These are phyloP conservation scores for Nudaria mundana DNA, from an alignment of 2,888 invertebrate genomes.

Conservation along the genomic window DNA sequence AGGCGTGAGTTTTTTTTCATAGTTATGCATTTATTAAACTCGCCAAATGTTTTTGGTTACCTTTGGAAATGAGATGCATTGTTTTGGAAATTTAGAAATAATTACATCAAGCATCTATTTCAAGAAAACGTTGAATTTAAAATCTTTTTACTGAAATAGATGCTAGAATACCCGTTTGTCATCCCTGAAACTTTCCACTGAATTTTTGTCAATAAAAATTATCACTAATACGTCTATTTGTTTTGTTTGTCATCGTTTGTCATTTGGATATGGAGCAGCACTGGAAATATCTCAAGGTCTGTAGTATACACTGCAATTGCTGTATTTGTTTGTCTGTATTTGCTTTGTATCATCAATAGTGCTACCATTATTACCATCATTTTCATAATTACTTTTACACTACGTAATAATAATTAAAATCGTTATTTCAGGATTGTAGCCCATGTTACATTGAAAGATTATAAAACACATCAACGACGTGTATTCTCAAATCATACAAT, in stretches of 20 bases:
- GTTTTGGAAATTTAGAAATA: background rate
- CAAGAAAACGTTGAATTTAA: no score
- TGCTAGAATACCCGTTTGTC: constrained; percentile 1
- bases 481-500: background rate
- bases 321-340: constrained; percentile 14
- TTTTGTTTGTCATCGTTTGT: constrained; percentile 61
- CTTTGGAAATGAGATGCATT: background rate
- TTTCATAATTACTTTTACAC: background rate
- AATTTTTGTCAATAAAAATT: constrained; percentile 17
- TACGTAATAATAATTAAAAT: no score
- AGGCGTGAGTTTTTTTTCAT: no score
- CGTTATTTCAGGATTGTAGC: no score
- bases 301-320: constrained; percentile 63
- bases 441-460: no score
- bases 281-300: constrained; percentile 91
- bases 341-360: constrained; percentile 21
- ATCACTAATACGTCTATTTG: constrained; percentile 31
- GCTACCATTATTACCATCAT: no score
- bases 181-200: constrained; percentile 2
- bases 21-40: no score
- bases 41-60: no score
- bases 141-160: no score
- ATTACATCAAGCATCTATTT: background rate
- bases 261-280: constrained; percentile 82
- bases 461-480: no score